Percentiles rank a stretch among this genome's conserved stretches.
Conservation (phyloP, 2,797 vertebrate genomes). For the Phoeniculus purpureus region DNA sequence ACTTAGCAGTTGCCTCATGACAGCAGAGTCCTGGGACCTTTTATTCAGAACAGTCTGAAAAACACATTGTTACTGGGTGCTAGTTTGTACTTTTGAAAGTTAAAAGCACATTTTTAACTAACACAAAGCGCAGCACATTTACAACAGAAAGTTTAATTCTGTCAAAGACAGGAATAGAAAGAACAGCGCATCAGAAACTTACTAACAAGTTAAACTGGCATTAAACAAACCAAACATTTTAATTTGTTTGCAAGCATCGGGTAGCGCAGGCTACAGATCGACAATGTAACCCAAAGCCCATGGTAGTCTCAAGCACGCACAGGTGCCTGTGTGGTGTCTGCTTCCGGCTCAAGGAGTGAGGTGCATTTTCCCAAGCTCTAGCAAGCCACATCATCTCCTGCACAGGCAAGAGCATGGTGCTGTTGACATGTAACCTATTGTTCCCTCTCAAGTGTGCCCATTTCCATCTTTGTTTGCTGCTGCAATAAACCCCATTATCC, state of each 20-base stretch:
- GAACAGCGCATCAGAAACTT: not conserved
- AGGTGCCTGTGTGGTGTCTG: no score
- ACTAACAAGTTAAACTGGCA: not conserved
- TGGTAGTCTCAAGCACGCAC: fast-evolving
- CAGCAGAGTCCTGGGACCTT: not conserved
- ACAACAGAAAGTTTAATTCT: not conserved
- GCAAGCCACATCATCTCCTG: fast-evolving
- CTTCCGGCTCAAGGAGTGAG: fast-evolving
- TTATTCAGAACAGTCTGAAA: not conserved
- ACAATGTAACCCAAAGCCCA: fast-evolving
- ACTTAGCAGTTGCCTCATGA: not conserved
- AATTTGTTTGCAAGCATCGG: not conserved
- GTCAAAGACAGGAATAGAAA: not conserved
- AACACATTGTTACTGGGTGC: fast-evolving
- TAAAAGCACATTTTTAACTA: not conserved
- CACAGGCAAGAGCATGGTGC: fast-evolving
- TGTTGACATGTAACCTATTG: not conserved
- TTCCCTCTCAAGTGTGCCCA: not conserved
- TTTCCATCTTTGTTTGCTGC: not conserved
- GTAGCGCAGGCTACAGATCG: not conserved
- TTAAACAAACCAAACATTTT: not conserved
- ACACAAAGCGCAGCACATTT: not conserved
- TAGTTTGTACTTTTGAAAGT: not conserved
- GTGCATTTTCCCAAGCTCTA: fast-evolving
- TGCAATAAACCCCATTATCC: not conserved